phyloP scores from a whole-genome alignment of 2,797 vertebrate species.

The Hypotaenidia philippensis region DNA sequence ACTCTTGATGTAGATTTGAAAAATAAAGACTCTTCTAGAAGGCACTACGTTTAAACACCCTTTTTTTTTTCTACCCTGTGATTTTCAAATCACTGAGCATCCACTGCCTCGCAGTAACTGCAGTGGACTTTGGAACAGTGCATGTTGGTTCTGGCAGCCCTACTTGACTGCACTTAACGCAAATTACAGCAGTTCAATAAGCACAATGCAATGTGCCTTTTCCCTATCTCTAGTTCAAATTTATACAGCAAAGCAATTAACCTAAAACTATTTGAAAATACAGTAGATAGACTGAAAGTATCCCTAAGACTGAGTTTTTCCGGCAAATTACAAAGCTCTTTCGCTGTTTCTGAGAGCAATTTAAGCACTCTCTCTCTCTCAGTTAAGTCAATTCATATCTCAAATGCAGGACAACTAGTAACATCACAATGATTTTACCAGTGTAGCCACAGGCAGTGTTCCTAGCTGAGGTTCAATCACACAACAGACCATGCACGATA shows the following conservation, averaged over 20 bases:
- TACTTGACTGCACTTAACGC: background rate
- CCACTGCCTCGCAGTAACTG: background rate
- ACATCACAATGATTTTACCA: constrained; percentile 1
- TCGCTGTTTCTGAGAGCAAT: background rate
- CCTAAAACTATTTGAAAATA: constrained; percentile 19
- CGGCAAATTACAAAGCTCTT: background rate
- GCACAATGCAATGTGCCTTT: background rate
- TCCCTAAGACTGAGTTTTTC: background rate
- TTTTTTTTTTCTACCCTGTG: background rate
- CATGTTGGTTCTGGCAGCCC: background rate
- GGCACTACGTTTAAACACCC: background rate
- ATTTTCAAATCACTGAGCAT: background rate
- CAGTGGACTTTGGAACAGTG: background rate
- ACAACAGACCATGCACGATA: background rate
- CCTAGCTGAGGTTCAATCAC: constrained; percentile 42
- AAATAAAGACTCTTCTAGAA: background rate
- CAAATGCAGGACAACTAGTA: constrained; percentile 39
- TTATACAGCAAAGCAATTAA: background rate
- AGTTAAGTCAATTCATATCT: constrained; percentile 35
- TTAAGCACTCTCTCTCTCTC: background rate
- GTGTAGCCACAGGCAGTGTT: constrained; percentile 8
- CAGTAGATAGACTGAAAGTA: background rate
- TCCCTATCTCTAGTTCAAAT: background rate
- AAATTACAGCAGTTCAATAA: background rate
- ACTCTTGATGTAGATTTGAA: background rate